phyloP scores from a whole-genome alignment of 2,113 vertebrate genomes.

The Pluvianellus socialis region DNA sequence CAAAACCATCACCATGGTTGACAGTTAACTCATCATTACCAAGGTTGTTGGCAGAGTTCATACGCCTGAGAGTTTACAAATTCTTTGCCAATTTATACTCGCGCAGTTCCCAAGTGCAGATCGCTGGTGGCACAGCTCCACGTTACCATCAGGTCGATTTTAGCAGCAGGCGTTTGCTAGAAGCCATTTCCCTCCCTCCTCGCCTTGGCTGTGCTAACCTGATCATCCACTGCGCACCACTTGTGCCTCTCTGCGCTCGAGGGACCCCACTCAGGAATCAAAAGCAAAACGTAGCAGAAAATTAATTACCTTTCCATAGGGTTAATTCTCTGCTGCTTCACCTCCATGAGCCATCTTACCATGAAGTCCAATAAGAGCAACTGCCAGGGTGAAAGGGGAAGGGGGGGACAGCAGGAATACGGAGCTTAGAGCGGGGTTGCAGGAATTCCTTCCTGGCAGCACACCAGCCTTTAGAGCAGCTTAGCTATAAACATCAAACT shows the following conservation, averaged over 20 bases:
- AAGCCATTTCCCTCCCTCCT: neutral
- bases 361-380: neutral
- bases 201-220: neutral
- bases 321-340: neutral
- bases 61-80: neutral
- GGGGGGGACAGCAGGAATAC: neutral
- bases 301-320: neutral
- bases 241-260: neutral
- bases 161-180: neutral
- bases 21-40: neutral
- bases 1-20: neutral
- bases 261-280: neutral
- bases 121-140: neutral
- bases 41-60: neutral
- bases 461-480: neutral
- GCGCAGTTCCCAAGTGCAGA: neutral
- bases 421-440: neutral
- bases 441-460: conserved; percentile 50
- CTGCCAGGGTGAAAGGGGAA: neutral
- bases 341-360: neutral
- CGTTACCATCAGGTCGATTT: neutral
- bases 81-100: neutral
- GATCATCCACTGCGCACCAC: neutral
- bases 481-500: conserved; percentile 33
- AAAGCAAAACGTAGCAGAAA: neutral